Evolutionary conservation across 2,888 invertebrate genomes (phyloP), one percentile per base, ranked within the genome.

Genomic region (Protophormia terraenovae): DNA sequence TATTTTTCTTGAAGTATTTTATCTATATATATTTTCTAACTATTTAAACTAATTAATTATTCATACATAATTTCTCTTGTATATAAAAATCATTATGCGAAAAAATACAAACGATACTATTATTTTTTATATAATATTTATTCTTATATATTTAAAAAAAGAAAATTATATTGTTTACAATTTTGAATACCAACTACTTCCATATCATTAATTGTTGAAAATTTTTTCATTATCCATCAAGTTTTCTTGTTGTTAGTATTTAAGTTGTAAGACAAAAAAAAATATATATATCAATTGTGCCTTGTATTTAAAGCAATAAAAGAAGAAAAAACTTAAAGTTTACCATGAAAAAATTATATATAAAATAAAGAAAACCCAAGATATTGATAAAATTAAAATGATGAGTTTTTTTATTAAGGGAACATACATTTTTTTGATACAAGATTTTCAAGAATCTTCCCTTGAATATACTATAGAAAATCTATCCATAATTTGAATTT

Each of bases 161-260:
- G 24, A 66, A 76, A 64, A 71, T 45, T 64, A 22, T 64, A 58
- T 38, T 47, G 1, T 64, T 32, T 64, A 35, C 32, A 75, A 60
- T 50, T 62, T 38, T 67, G 14, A 73, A 71, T 27, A 47, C 16
- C 12, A 73, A 72, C 50, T 22, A 50, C 58, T 82, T 82, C 71
- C 82, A 82, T 82, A 85, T 77, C 67, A 77, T 76, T 73, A 67
- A 79, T 76, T 83, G 86, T 86, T 86, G 62, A 83, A 83, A 78
- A 32, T 50, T 27, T 47, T 16, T 71, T 79, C 82, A 85, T 85
- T 72, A 82, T 75, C 27, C 85, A 85, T 79, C 64, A 82, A 82
- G 58, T 81, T 81, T 71, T 75, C 82, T 82, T 82, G 85, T 85
- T 85, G 78, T 71, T 85, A 82, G 78, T 82, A 78, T 60, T 79